Evolutionary conservation across 2,888 invertebrate species (phyloP).

Genomic region (Drosophila tanythrix): DNA sequence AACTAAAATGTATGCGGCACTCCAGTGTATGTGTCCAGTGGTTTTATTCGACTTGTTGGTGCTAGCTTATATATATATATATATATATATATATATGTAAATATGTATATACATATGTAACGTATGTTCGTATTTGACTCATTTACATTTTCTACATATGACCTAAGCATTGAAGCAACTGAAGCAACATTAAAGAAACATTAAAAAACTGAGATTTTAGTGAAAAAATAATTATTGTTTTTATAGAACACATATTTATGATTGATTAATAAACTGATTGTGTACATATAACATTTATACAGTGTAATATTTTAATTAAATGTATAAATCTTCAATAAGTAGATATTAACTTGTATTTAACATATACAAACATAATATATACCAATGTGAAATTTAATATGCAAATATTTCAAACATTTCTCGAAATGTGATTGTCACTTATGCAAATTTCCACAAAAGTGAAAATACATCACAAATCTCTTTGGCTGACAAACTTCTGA

Average conservation of each 20-base stretch:
- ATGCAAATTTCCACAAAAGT: slow-evolving; percentile 12
- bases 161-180: no score
- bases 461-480: slow-evolving; percentile 9
- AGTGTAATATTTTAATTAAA: background rate
- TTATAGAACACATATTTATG: background rate
- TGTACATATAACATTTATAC: background rate
- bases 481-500: slow-evolving; percentile 12
- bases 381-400: no score
- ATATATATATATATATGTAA: background rate
- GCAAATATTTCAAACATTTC: background rate
- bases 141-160: background rate
- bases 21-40: slow-evolving; percentile 5
- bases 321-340: background rate
- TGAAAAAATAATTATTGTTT: background rate
- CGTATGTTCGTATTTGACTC: background rate
- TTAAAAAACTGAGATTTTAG: background rate
- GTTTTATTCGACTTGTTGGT: slow-evolving; percentile 24
- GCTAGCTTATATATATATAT: background rate
- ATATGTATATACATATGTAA: background rate
- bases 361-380: no score
- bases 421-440: background rate
- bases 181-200: background rate
- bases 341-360: no score
- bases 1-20: slow-evolving; percentile 56
- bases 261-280: background rate